Conservation (phyloP, 1,140 invertebrate species). For the Antheraea mylitta region DNA sequence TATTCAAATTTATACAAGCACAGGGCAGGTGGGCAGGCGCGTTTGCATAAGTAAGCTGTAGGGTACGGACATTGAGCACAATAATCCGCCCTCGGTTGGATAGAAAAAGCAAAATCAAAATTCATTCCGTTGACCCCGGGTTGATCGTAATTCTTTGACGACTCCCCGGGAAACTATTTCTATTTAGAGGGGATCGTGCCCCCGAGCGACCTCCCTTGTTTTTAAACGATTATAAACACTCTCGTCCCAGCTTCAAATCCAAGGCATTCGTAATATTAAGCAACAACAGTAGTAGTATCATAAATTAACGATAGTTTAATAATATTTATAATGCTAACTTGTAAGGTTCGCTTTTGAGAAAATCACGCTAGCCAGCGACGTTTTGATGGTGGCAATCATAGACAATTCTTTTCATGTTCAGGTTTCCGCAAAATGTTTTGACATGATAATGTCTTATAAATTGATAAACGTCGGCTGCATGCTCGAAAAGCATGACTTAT, state of each 20-base stretch:
- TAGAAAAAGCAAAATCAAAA: conserved; percentile 65
- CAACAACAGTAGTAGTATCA: conserved; percentile 5
- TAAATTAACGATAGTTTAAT: too few species aligned
- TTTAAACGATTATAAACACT: conserved; percentile 47
- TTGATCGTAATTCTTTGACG: conserved; percentile 44
- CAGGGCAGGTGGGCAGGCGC: conserved; percentile 28
- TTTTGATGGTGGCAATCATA: too few species aligned
- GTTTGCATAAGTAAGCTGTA: conserved; percentile 44
- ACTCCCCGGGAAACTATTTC: conserved; percentile 60
- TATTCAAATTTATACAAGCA: conserved; percentile 46
- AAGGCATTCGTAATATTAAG: conserved; percentile 37
- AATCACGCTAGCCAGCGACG: too few species aligned
- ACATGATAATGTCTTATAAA: too few species aligned
- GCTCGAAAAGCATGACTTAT: too few species aligned
- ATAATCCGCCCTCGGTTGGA: conserved; percentile 39
- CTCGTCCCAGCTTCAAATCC: conserved; percentile 30
- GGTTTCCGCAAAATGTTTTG: too few species aligned
- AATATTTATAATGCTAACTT: neutral
- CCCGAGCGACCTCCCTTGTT: conserved; percentile 32
- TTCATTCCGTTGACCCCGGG: conserved; percentile 58
- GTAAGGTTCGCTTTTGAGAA: too few species aligned
- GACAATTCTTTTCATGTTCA: too few species aligned
- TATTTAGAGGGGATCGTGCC: conserved; percentile 56
- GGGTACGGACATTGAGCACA: conserved; percentile 34
- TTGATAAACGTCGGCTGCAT: too few species aligned